phyloP scores from a whole-genome alignment of 2,888 invertebrate genomes.

The Myopa tessellatipennis region DNA sequence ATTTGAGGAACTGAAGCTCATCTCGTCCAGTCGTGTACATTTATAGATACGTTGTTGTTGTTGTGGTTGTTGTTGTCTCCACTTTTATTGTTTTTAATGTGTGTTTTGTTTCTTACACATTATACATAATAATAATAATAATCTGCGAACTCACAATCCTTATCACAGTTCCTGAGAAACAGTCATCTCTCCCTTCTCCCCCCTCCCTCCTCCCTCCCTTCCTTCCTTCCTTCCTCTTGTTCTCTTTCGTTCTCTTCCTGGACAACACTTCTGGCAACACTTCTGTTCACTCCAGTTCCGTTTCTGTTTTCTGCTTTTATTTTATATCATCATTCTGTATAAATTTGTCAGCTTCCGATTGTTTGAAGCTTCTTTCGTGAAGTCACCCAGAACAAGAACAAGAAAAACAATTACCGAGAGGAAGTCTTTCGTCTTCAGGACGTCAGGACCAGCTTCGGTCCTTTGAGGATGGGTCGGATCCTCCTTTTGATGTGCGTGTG shows the following conservation, averaged over 20 bases:
- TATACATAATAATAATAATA: too few species aligned
- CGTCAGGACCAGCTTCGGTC: not conserved
- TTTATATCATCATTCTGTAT: not conserved
- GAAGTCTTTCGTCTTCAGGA: not conserved
- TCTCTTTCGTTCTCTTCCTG: too few species aligned
- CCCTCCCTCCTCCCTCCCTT: not conserved
- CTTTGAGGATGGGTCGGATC: not conserved
- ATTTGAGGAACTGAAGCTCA: too few species aligned
- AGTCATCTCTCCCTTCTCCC: not conserved
- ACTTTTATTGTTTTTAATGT: slow-evolving; percentile 18
- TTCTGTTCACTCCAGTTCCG: too few species aligned
- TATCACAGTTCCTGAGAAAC: not conserved
- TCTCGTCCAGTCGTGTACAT: not conserved
- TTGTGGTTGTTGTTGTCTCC: not conserved
- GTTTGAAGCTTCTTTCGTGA: too few species aligned
- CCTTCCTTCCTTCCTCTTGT: not conserved
- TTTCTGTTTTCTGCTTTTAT: too few species aligned
- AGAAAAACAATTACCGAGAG: slow-evolving; percentile 16
- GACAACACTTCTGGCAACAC: too few species aligned
- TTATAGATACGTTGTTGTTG: slow-evolving; percentile 2
- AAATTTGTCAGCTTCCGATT: slow-evolving; percentile 32
- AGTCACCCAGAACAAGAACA: not conserved
- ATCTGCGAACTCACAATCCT: too few species aligned
- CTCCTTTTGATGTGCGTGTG: not conserved
- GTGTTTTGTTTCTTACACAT: not conserved